Conservation (phyloP, 2,113 vertebrate species). For the Sturnus vulgaris region DNA sequence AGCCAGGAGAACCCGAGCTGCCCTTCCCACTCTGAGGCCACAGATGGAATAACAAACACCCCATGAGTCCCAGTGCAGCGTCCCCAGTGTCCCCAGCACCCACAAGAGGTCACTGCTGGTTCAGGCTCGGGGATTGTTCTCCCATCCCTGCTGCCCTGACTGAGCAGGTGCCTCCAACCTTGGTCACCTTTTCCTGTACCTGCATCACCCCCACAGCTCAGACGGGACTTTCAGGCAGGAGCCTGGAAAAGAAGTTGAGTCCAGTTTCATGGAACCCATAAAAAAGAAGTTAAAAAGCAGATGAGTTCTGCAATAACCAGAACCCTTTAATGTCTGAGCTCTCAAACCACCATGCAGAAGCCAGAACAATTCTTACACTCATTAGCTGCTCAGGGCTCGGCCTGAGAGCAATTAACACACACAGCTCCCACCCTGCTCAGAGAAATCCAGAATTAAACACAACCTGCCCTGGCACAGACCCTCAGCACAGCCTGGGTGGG, state of each 20-base stretch:
- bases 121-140: neutral
- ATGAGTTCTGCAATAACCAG: neutral
- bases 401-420: neutral
- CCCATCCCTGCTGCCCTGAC: neutral
- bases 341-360: neutral
- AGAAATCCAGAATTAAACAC: accelerated
- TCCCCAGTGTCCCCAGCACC: neutral
- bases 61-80: neutral
- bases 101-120: slow-evolving; percentile 43
- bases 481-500: accelerated
- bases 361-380: neutral
- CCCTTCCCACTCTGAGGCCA: neutral
- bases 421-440: neutral
- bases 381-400: neutral
- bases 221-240: neutral
- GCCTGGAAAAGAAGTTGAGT: neutral
- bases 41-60: neutral
- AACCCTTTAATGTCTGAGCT: neutral
- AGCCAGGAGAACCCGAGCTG: accelerated
- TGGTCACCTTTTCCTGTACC: neutral
- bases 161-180: neutral
- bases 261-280: neutral
- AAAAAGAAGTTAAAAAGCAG: neutral
- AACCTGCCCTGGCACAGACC: neutral
- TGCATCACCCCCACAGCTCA: neutral